Base-by-base conservation (phyloP, 2,797 vertebrate genomes). In the Todus mexicanus region DNA sequence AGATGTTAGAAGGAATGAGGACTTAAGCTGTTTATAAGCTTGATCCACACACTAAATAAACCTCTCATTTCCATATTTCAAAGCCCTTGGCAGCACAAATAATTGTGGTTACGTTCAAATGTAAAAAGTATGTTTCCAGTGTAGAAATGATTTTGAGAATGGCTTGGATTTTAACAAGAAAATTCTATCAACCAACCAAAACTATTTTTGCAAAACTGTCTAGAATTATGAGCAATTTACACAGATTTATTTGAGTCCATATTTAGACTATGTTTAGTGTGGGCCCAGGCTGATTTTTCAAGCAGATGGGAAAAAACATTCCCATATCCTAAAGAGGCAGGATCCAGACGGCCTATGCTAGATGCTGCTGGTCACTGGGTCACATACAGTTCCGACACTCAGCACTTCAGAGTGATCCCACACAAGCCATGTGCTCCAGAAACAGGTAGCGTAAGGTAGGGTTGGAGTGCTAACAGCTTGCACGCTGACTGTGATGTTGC, bases 1-100 rank as follows among this genome's bases (percentile, higher is more conserved):
- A 98, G 97, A 97, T 97, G 97, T 98, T 98, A 99, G 98, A 98
- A 98, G 98, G 98, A 98, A 98, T 98, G 98, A 98, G 97, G 98
- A 98, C 98, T 98, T 97, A 98, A 98, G 98, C 98, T 98, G 96
- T 97, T 98, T 94, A 98, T 93, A 97, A 98, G 97, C 97, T 98
- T 97, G 96, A 97, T 97, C 96, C 97, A 92, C 96, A 97, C 47
- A 97, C 97, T 98, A 98, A 98, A 98, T 98, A 98, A 98, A 98
- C 98, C 98, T 98, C 98, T 98, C 98, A 98, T 97, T 97, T 95
- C 75, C 95, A 92, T 94, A 93, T 88, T 75, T 80, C 65, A 97
- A 93, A 85, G 93, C 79, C 78, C 73, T 76, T 92, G 89, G 89
- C 87, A 93, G 83, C 57, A 80, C 47, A 85, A 88, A 78, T 87